phyloP scores from a whole-genome alignment of 2,888 invertebrate species.

The Galeopsomyia nigrocyanea region DNA sequence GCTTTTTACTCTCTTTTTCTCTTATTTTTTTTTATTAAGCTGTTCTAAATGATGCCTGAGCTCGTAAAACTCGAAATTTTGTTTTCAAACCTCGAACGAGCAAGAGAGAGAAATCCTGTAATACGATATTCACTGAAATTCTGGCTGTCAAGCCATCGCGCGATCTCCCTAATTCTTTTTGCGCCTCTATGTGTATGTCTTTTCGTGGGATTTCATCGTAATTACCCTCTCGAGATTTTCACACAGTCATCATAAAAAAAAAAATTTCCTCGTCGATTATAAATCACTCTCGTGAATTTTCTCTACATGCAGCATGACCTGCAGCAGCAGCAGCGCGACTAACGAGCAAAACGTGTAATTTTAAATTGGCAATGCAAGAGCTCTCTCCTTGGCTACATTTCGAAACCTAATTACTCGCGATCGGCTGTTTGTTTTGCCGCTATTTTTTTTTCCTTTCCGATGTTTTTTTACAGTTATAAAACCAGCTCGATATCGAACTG shows the following conservation, averaged over 20 bases:
- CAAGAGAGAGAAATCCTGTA: slow-evolving; percentile 49
- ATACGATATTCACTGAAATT: slow-evolving; percentile 48
- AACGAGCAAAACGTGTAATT: slow-evolving; percentile 14
- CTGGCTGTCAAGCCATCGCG: slow-evolving; percentile 24
- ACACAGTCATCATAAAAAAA: slow-evolving; percentile 1
- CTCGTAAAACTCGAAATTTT: slow-evolving; percentile 56
- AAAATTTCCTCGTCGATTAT: neutral
- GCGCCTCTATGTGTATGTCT: slow-evolving; percentile 16
- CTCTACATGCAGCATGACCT: slow-evolving; percentile 1
- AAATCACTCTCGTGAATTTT: neutral
- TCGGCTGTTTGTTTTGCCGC: neutral
- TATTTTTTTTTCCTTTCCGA: slow-evolving; percentile 12
- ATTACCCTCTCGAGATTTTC: neutral
- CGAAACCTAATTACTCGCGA: slow-evolving; percentile 30
- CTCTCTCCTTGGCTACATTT: neutral
- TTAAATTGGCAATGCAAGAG: neutral
- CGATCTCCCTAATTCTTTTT: slow-evolving; percentile 33
- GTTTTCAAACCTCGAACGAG: slow-evolving; percentile 57
- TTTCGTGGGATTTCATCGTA: slow-evolving; percentile 31
- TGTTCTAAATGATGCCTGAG: slow-evolving; percentile 45
- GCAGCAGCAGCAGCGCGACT: neutral
- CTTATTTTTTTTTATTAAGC: slow-evolving; percentile 27
- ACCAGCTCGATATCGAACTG: slow-evolving; percentile 34
- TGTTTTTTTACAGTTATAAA: neutral
- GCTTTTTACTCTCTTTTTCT: neutral